Conservation (phyloP, 2,113 vertebrate genomes). For the Eurypyga helias region DNA sequence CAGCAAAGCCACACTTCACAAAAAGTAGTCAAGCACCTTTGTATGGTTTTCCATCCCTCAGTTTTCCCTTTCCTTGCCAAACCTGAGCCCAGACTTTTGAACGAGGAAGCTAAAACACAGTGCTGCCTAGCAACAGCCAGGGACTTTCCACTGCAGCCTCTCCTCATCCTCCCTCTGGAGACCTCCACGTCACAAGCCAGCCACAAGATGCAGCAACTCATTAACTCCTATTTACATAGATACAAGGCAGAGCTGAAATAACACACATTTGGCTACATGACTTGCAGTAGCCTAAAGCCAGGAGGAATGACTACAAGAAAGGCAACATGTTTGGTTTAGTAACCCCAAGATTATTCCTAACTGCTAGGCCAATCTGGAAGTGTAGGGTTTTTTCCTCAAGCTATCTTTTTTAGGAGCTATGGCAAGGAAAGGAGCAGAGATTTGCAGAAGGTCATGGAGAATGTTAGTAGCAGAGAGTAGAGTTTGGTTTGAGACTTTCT, state of each 20-base stretch:
- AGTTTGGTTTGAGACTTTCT: neutral
- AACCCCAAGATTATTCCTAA: neutral
- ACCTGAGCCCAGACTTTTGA: neutral
- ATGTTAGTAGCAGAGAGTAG: neutral
- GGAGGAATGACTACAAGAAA: neutral
- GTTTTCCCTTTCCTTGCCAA: neutral
- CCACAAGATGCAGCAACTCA: neutral
- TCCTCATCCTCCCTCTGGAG: conserved; percentile 48
- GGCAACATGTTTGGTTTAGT: neutral
- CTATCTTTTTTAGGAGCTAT: neutral
- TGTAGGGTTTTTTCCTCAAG: neutral
- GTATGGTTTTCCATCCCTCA: neutral
- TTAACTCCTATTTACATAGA: conserved; percentile 28
- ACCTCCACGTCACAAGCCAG: neutral
- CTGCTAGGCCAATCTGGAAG: neutral
- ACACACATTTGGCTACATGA: neutral
- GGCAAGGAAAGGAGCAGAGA: neutral
- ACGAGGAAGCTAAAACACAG: neutral
- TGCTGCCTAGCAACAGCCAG: conserved; percentile 39
- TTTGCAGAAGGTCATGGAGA: neutral
- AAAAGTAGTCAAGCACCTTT: neutral
- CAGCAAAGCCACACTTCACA: neutral
- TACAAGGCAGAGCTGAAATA: conserved; percentile 6
- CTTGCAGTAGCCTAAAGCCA: neutral
- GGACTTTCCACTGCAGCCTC: conserved; percentile 30